Conservation (phyloP, 1,140 invertebrate genomes). For the Aphelinus atriplicis region DNA sequence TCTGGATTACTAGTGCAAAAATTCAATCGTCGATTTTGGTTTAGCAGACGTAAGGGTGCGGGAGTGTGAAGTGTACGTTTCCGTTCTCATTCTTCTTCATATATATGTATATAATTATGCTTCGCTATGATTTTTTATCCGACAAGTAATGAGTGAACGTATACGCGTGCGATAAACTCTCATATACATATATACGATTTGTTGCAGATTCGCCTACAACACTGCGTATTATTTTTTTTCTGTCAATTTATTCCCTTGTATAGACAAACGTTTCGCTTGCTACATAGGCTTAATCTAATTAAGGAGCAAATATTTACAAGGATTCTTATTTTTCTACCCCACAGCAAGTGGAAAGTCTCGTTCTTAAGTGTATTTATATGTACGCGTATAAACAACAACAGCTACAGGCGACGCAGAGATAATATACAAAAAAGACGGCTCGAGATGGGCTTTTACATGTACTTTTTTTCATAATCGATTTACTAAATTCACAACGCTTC, state of each 20-base stretch:
- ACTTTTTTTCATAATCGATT: constrained; percentile 20
- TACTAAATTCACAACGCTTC: constrained; percentile 2
- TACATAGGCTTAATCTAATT: background rate
- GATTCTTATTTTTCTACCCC: constrained; percentile 47
- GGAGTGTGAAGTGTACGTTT: constrained; percentile 40
- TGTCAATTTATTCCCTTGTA: constrained; percentile 24
- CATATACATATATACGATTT: constrained; percentile 32
- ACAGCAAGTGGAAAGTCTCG: background rate
- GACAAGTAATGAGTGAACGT: constrained; percentile 52
- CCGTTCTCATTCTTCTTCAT: constrained; percentile 47
- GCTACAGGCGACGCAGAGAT: constrained; percentile 13
- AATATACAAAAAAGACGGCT: constrained; percentile 52
- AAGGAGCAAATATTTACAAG: constrained; percentile 55
- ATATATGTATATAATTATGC: constrained; percentile 46
- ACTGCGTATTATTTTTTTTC: constrained; percentile 48
- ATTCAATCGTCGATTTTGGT: constrained; percentile 32
- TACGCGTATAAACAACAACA: constrained; percentile 47
- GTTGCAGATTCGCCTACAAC: constrained; percentile 51
- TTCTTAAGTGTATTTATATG: background rate
- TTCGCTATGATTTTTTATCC: too few species aligned
- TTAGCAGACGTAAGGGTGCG: constrained; percentile 24
- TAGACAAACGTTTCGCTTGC: constrained; percentile 51
- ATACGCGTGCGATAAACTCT: constrained; percentile 53
- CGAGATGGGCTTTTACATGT: constrained; percentile 36
- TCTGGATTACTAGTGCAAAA: constrained; percentile 28